Base-by-base conservation (phyloP, 2,113 vertebrate genomes). In the Phodopus roborovskii region DNA sequence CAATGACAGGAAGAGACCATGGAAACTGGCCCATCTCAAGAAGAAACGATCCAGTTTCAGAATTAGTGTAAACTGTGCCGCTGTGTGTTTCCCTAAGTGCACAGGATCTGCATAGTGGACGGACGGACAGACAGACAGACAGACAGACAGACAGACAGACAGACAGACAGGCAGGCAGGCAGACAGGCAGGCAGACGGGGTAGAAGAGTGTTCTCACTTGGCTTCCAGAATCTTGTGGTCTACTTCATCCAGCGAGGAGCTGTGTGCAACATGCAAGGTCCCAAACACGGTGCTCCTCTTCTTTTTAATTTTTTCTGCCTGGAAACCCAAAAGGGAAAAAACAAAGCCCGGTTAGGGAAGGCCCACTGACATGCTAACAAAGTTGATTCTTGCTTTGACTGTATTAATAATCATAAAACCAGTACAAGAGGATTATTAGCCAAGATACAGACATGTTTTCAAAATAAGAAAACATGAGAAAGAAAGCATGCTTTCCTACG, bases 231-330 rank as follows among this genome's bases (percentile, higher is more conserved):
- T 99, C 98, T 99, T 99, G 98, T 99, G 99, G 98, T 99, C 99
- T 97, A 99, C 99, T 98, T 99, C 99, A 97, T 99, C 99, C 73
- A 99, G 98, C 1, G 99, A 99, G 16, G 99, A 99, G 96, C 99
- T 99, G 97, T 99, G 99, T 94, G 99, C 99, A 33, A 99, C 99
- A 9, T 99, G 99, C 86, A 99, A 98, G 26, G 99, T 99, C 81
- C 99, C 99, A 97, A 99, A 99, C 30, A 99, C 99, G 39, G 99
- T 99, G 90, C 99, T 98, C 98, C 99, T 98, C 98, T 99, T 99
- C 98, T 99, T 99, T 97, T 99, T 99, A 79, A 99, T 99, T 98
- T 99, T 99, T 98, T 99, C 99, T 97, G 99, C 99, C 99, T 99
- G 96, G 88, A 98, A 98, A 78, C 36, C 98, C 60, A 94, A 95